Conservation (phyloP, 1,140 invertebrate species). For the Drosophila santomea region DNA sequence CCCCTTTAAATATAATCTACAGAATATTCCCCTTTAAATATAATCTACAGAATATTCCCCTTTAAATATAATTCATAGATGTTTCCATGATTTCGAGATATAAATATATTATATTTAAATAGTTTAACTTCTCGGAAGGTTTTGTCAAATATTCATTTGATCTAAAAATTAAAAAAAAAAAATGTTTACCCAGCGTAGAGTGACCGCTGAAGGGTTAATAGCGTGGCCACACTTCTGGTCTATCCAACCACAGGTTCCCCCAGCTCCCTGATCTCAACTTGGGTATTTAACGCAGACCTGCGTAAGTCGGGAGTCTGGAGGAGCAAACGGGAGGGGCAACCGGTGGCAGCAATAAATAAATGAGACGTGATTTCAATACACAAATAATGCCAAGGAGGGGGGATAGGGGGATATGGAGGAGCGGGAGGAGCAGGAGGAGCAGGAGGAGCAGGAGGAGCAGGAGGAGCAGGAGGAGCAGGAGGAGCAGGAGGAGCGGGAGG, state of each 20-base stretch:
- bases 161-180: too few species aligned
- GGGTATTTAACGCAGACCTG: slow-evolving; percentile 73
- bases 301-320: slow-evolving; percentile 46
- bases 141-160: too few species aligned
- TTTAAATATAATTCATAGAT: too few species aligned
- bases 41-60: too few species aligned
- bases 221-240: slow-evolving; percentile 49
- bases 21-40: too few species aligned
- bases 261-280: slow-evolving; percentile 3
- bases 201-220: slow-evolving; percentile 35
- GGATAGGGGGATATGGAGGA: background rate
- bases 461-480: background rate
- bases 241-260: slow-evolving; percentile 10
- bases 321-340: slow-evolving; percentile 23
- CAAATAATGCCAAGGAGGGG: slow-evolving; percentile 69
- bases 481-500: background rate
- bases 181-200: too few species aligned
- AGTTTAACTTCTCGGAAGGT: too few species aligned
- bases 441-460: background rate
- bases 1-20: too few species aligned
- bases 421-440: background rate
- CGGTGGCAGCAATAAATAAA: slow-evolving; percentile 84
- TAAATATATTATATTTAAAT: too few species aligned
- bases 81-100: too few species aligned
- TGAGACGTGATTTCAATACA: slow-evolving; percentile 85